Conservation (phyloP, 1,140 invertebrate species). For the Colletes latitarsis region DNA sequence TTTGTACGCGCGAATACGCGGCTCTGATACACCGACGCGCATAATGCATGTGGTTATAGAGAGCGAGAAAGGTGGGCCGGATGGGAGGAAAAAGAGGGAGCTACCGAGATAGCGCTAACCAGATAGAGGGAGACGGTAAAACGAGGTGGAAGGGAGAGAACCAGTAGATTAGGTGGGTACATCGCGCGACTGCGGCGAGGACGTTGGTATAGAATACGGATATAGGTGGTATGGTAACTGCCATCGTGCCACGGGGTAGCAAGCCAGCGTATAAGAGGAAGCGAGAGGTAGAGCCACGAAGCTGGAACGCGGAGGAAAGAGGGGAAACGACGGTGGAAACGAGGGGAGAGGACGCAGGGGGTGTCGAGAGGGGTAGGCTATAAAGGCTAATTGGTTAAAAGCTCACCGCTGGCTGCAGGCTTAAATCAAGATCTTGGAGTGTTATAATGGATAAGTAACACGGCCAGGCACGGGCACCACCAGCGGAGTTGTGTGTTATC, state of each 20-base stretch:
- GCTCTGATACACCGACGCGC: conserved; percentile 58
- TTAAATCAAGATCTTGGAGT: conserved; percentile 82
- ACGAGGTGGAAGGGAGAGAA: conserved; percentile 54
- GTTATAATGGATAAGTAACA: conserved; percentile 82
- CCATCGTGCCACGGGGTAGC: conserved; percentile 42
- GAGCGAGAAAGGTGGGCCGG: conserved; percentile 40
- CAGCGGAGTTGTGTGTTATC: conserved; percentile 59
- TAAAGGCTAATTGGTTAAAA: conserved; percentile 83
- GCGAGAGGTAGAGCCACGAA: conserved; percentile 29
- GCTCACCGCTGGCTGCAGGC: conserved; percentile 81
- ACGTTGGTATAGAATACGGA: conserved; percentile 52
- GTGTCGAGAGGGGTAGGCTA: conserved; percentile 67
- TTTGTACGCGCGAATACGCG: conserved; percentile 63
- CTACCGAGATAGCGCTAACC: conserved; percentile 27
- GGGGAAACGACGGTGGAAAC: conserved; percentile 18
- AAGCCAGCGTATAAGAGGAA: conserved; percentile 36
- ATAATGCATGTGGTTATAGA: conserved; percentile 56
- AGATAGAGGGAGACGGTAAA: background rate
- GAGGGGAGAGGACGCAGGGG: conserved; percentile 37
- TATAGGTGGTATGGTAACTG: conserved; percentile 58
- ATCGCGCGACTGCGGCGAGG: conserved; percentile 71
- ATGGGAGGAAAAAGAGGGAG: conserved; percentile 47
- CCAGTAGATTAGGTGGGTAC: conserved; percentile 78
- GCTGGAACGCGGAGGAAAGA: conserved; percentile 39
- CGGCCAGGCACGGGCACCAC: conserved; percentile 75